Percentiles rank a stretch among this genome's conserved stretches.
Evolutionary conservation across 2,113 vertebrate species (phyloP).

Genomic region (Mungos mungo): DNA sequence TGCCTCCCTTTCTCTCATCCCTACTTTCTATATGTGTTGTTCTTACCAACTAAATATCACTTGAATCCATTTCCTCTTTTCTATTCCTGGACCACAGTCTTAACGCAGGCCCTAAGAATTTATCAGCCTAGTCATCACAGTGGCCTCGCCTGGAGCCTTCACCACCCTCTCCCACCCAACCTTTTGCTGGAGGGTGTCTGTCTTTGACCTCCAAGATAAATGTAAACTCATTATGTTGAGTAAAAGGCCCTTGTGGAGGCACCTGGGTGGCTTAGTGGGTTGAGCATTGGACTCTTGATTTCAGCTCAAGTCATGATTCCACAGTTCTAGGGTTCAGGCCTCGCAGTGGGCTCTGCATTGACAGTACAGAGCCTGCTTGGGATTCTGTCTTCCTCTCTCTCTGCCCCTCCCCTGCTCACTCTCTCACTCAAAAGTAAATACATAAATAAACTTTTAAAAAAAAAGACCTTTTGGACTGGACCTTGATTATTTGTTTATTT

Average conservation of each 20-base stretch:
- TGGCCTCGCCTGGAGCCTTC: background rate
- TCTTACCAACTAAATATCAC: background rate
- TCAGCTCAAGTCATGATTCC: too few species aligned
- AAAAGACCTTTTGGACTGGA: too few species aligned
- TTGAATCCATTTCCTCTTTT: background rate
- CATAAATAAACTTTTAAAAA: too few species aligned
- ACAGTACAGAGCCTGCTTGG: too few species aligned
- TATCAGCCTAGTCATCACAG: background rate
- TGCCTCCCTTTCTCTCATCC: background rate
- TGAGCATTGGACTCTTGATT: too few species aligned
- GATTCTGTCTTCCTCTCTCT: too few species aligned
- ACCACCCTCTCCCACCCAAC: background rate
- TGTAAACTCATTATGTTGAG: background rate
- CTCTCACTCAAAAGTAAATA: too few species aligned
- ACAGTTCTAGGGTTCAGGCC: too few species aligned
- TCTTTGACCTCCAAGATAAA: background rate
- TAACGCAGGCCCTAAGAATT: background rate
- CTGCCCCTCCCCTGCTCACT: too few species aligned
- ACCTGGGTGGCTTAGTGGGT: too few species aligned
- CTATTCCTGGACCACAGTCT: background rate
- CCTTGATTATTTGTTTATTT: too few species aligned
- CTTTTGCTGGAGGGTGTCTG: background rate
- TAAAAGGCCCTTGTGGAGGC: background rate
- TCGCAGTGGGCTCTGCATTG: too few species aligned
- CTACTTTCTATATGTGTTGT: background rate